phyloP scores from a whole-genome alignment of 2,888 invertebrate species.

The Serrognathus titanus region DNA sequence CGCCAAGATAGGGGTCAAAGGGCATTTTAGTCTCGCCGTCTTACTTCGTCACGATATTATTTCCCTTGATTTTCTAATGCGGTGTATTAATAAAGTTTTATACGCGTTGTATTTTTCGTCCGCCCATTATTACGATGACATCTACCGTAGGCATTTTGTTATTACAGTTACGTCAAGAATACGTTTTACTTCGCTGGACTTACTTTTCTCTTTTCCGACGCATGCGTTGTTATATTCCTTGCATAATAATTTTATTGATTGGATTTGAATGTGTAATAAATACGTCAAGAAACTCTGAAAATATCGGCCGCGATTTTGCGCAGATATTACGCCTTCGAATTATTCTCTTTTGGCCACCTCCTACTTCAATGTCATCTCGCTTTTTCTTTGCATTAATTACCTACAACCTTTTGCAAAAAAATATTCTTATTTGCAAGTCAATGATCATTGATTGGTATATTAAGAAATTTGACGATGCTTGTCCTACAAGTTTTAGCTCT shows the following conservation, averaged over 20 bases:
- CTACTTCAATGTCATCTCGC: neutral
- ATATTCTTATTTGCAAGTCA: too few relatives aligned
- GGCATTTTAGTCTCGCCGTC: constrained; percentile 37
- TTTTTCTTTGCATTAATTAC: neutral
- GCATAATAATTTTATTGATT: constrained; percentile 14
- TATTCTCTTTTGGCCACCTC: neutral
- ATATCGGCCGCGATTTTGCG: too few relatives aligned
- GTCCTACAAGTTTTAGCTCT: too few relatives aligned
- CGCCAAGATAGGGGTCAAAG: constrained; percentile 48
- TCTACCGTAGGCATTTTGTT: neutral
- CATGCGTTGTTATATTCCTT: constrained; percentile 4
- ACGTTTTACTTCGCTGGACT: neutral
- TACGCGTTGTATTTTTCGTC: neutral
- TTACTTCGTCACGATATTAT: constrained; percentile 7
- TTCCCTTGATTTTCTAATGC: neutral
- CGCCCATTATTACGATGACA: neutral
- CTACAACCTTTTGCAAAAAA: too few relatives aligned
- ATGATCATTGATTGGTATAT: too few relatives aligned
- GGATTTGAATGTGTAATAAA: constrained; percentile 8
- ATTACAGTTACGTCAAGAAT: too few relatives aligned
- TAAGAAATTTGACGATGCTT: too few relatives aligned
- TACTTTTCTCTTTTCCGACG: constrained; percentile 1
- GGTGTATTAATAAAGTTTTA: neutral
- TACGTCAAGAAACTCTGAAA: too few relatives aligned
- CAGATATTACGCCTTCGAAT: neutral